Percentiles rank a stretch among this genome's conserved stretches.
phyloP scores from a whole-genome alignment of 2,113 vertebrate species.

The Campylomormyrus tamandua region DNA sequence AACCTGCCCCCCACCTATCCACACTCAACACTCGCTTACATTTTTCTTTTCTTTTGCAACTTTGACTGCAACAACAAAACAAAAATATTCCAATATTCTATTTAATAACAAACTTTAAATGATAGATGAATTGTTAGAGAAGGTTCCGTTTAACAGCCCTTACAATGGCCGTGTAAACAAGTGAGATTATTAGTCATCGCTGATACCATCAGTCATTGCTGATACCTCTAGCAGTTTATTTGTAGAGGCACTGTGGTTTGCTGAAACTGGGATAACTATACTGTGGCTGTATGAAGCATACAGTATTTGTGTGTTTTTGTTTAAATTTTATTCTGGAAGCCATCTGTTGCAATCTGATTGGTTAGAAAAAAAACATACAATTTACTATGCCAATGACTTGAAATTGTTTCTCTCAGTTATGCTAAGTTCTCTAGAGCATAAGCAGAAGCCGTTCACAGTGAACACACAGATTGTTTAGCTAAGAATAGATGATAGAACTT shows the following conservation, averaged over 20 bases:
- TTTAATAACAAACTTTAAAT: background rate
- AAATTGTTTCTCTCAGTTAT: background rate
- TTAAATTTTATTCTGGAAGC: background rate
- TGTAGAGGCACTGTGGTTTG: background rate
- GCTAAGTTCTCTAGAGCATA: background rate
- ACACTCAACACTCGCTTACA: background rate
- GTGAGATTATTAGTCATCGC: background rate
- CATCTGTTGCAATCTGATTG: background rate
- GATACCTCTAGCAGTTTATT: background rate
- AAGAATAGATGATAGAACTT: background rate
- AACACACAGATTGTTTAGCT: background rate
- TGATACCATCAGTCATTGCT: slow-evolving; percentile 4
- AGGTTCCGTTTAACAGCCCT: background rate
- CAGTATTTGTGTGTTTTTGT: background rate
- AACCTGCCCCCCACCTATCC: background rate
- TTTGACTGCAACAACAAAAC: background rate
- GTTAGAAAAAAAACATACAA: background rate
- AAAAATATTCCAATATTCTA: background rate
- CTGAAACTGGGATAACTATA: background rate
- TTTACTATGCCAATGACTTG: background rate
- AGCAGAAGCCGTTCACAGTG: background rate
- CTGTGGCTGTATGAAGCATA: background rate
- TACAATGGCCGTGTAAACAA: background rate
- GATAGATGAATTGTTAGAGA: background rate
- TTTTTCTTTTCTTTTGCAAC: background rate